Conservation (phyloP, 2,113 vertebrate species). For the Ciconia boyciana region DNA sequence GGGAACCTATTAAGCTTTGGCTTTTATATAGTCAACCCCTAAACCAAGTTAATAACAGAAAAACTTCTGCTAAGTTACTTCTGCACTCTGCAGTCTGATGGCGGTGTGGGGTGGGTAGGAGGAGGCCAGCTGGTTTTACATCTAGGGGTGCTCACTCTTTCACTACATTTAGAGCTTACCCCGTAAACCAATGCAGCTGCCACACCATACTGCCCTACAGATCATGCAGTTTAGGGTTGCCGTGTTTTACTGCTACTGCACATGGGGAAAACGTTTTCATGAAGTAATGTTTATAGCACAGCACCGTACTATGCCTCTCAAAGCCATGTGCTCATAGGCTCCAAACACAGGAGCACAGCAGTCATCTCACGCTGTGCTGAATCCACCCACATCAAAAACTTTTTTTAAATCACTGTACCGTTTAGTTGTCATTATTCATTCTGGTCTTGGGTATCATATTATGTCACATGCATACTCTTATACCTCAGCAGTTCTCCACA, state of each 20-base stretch:
- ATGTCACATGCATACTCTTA: not conserved
- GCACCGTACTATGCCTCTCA: fast-evolving
- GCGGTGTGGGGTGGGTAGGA: fast-evolving
- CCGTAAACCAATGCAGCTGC: not conserved
- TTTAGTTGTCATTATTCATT: not conserved
- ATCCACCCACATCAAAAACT: not conserved
- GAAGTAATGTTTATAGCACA: not conserved
- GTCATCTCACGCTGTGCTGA: not conserved
- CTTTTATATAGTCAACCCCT: not conserved
- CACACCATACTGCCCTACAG: not conserved
- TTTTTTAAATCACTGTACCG: not conserved
- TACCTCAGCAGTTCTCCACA: not conserved
- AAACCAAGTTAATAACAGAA: not conserved
- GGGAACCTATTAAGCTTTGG: not conserved
- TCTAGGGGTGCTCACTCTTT: not conserved
- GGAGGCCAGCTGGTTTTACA: not conserved
- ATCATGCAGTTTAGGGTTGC: not conserved
- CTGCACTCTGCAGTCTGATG: not conserved
- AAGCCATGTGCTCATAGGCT: not conserved
- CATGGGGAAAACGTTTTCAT: not conserved
- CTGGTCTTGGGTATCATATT: not conserved
- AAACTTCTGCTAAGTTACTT: not conserved
- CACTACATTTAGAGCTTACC: not conserved
- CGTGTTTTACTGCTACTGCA: not conserved
- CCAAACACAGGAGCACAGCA: not conserved